phyloP scores from a whole-genome alignment of 2,888 invertebrate genomes.

The Trachelus tabidus region DNA sequence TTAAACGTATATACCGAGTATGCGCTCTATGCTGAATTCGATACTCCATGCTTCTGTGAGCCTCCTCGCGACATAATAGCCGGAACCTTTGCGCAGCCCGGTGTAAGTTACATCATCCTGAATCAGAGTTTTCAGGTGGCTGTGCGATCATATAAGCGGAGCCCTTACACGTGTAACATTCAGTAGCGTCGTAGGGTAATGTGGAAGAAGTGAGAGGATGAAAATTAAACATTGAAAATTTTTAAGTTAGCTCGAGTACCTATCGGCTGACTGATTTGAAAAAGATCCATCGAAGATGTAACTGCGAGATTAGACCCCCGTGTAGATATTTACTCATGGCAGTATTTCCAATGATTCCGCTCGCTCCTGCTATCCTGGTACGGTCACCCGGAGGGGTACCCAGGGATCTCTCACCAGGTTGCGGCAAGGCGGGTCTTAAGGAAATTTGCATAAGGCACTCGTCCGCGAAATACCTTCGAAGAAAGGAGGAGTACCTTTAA shows the following conservation, averaged over 20 bases:
- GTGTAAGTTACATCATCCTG: neutral
- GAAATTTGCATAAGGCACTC: neutral
- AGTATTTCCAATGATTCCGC: neutral
- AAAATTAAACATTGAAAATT: neutral
- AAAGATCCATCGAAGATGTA: neutral
- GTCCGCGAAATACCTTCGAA: neutral
- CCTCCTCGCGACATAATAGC: neutral
- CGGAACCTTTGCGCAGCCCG: neutral
- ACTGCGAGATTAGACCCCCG: neutral
- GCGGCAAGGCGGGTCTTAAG: neutral
- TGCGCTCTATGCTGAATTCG: neutral
- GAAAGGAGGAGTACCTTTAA: neutral
- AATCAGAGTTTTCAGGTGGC: neutral
- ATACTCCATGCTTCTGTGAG: neutral
- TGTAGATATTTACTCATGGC: neutral
- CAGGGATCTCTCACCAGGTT: neutral
- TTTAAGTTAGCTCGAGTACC: neutral
- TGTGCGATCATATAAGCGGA: neutral
- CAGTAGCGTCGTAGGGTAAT: neutral
- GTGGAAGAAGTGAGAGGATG: neutral
- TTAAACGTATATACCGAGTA: neutral
- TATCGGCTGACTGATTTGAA: neutral
- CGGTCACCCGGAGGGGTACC: neutral
- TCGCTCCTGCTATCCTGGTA: neutral
- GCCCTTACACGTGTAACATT: neutral